Evolutionary conservation across 2,888 invertebrate genomes (phyloP), one percentile per base, ranked within the genome.

Genomic region (Trissonchulus sp.): DNA sequence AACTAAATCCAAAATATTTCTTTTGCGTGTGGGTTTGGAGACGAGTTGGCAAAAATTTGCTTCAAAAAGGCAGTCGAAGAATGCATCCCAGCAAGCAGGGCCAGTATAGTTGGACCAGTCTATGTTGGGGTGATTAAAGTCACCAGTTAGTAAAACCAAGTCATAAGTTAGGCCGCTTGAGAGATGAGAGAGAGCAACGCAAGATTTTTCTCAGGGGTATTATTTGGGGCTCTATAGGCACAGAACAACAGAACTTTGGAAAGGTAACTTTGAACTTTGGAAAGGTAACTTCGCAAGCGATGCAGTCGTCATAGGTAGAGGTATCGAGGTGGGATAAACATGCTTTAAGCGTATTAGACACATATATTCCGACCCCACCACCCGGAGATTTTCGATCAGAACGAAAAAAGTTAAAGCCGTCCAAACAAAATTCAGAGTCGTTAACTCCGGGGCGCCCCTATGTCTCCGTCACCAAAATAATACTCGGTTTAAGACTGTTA

Each of bases 1-100:
- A 60, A 60, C 60, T n/a, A 60, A 60, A 60, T 60, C 60, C 18
- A 60, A n/a, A 18, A 60, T 60, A 60, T 60, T 60, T 60, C 60
- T n/a, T 18, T 60, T 18, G n/a, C 60, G 60, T 60, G 60, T 60
- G 18, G 60, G 60, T 18, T 60, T 60, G 18, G 60, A 18, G 18
- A 60, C 60, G 18, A 60, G n/a, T 60, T 60, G 60, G n/a, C 18
- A 60, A 18, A 60, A n/a, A 18, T 60, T 60, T 18, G 18, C n/a
- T 60, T 60, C 60, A 60, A 60, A 60, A 18, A 60, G 18, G n/a
- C 18, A 18, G 60, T n/a, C n/a, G 18, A 60, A 18, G n/a, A 60
- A 60, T 18, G 18, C 60, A 60, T 60, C 60, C 18, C 60, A 60
- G 18, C 18, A 18, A n/a, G n/a, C 18, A 60, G 60, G 60, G 18